Evolutionary conservation across 2,888 invertebrate species (phyloP).

Genomic region (Caenorhabditis sp.): DNA sequence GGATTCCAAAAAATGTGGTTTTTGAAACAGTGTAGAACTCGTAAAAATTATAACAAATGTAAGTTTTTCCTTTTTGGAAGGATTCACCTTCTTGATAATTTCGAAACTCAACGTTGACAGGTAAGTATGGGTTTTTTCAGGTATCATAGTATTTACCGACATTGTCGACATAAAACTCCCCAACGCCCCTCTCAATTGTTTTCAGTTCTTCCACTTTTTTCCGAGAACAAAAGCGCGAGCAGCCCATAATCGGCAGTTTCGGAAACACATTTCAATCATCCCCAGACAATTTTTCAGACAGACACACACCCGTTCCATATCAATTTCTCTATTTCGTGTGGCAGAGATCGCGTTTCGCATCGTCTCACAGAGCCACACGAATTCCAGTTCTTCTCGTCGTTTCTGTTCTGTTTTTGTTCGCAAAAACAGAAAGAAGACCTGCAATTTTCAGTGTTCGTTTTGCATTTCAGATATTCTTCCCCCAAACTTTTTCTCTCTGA

Average conservation of each 20-base stretch:
- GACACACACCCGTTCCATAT: background rate
- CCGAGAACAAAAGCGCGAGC: background rate
- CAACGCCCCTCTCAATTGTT: background rate
- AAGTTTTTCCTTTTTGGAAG: no score
- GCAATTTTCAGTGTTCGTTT: conserved; percentile 10
- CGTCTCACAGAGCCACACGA: background rate
- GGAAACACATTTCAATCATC: conserved; percentile 7
- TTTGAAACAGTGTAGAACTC: no score
- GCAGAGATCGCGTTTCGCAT: conserved; percentile 2
- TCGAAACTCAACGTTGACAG: no score
- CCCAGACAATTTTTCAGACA: conserved; percentile 10
- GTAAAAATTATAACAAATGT: no score
- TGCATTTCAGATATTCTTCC: background rate
- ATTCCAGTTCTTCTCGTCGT: background rate
- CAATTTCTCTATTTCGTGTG: conserved; percentile 3
- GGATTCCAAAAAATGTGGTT: no score
- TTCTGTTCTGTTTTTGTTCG: background rate
- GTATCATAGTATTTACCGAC: no score
- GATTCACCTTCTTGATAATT: no score
- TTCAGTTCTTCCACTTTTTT: background rate
- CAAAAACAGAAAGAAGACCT: conserved; percentile 1
- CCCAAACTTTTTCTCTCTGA: conserved; percentile 21
- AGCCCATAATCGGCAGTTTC: background rate
- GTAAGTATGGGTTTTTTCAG: no score
- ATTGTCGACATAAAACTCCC: no score